phyloP scores from a whole-genome alignment of 1,140 invertebrate genomes.

The Nomia melanderi region DNA sequence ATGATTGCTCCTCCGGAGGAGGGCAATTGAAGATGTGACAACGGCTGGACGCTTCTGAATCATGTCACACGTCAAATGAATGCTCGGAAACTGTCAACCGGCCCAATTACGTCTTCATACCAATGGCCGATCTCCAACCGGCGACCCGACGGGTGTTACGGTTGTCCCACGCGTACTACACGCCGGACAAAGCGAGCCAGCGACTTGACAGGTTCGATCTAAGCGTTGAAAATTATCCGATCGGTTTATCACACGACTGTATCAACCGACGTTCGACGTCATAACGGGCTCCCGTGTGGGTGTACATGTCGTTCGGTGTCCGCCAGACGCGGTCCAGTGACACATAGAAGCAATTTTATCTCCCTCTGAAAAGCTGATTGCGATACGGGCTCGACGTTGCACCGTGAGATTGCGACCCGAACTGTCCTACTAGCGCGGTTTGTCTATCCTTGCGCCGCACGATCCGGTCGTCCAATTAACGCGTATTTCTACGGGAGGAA shows the following conservation, averaged over 20 bases:
- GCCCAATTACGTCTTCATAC: conserved; percentile 77
- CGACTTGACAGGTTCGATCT: conserved; percentile 66
- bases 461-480: conserved; percentile 5
- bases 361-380: conserved; percentile 4
- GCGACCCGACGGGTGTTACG: conserved; percentile 48
- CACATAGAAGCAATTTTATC: conserved; percentile 29
- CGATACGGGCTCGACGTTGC: neutral
- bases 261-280: conserved; percentile 2
- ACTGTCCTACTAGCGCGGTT: neutral
- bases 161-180: conserved; percentile 69
- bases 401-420: conserved; percentile 17
- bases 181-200: conserved; percentile 17
- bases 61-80: conserved; percentile 80
- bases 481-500: neutral
- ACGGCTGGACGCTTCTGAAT: conserved; percentile 79
- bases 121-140: conserved; percentile 47
- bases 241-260: conserved; percentile 36
- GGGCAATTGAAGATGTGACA: conserved; percentile 80
- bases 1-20: conserved; percentile 72
- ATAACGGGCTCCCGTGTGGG: neutral
- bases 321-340: conserved; percentile 14
- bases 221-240: conserved; percentile 63
- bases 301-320: conserved; percentile 38
- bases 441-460: neutral
- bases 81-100: conserved; percentile 77